A percentile compares a stretch with the other conserved stretches of the same genome.
Conservation (phyloP, 2,113 vertebrate species). For the Boulengeromyrus knoepffleri region DNA sequence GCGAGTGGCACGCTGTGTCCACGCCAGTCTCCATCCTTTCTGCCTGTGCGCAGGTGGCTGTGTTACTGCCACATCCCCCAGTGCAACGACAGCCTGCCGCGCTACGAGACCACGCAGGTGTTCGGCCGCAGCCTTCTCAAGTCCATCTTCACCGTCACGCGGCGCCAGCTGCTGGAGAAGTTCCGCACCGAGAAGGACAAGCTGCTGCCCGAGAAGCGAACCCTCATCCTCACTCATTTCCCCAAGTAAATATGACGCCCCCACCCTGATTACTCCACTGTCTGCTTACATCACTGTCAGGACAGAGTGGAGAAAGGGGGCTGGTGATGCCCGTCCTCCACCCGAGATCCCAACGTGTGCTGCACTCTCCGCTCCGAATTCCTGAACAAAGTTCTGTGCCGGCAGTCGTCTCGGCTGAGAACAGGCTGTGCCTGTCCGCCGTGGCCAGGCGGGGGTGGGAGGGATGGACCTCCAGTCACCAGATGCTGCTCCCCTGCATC, state of each 20-base stretch:
- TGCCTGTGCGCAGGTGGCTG: constrained; percentile 69
- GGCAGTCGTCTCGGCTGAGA: not conserved
- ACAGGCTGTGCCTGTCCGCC: not conserved
- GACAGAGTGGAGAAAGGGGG: not conserved
- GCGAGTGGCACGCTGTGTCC: not conserved
- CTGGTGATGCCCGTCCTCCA: not conserved
- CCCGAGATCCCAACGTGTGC: not conserved
- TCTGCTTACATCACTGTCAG: not conserved
- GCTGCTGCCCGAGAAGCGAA: constrained; percentile 90
- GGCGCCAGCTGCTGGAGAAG: constrained; percentile 92
- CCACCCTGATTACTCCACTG: too few relatives aligned
- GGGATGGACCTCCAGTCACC: not conserved
- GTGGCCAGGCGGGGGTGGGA: not conserved
- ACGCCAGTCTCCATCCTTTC: not conserved
- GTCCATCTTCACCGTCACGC: constrained; percentile 93
- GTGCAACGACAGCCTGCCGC: constrained; percentile 93
- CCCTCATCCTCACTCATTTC: constrained; percentile 95
- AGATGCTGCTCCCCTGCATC: not conserved
- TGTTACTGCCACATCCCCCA: constrained; percentile 98
- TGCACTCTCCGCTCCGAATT: not conserved
- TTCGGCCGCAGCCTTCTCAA: constrained; percentile 92
- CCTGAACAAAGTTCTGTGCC: not conserved
- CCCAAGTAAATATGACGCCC: constrained; percentile 72
- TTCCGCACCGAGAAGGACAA: constrained; percentile 98
- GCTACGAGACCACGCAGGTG: constrained; percentile 93